These are phyloP conservation scores for Drosophila elegans DNA, from an alignment of 1,140 invertebrate species.

Conservation along the genomic window DNA sequence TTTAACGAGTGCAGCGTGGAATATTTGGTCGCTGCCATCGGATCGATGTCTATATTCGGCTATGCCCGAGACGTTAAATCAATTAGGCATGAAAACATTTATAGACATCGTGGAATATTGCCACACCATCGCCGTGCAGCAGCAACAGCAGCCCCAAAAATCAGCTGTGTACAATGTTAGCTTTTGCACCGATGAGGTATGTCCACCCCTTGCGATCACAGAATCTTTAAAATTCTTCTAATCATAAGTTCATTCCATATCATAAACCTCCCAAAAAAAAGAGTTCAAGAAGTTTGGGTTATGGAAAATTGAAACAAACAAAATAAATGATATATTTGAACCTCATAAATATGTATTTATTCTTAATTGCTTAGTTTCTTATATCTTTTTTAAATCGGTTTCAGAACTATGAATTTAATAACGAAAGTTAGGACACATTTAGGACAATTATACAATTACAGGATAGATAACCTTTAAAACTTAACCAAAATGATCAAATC, in stretches of 20 bases:
- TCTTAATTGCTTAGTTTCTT: too few relatives aligned
- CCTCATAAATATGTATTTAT: too few relatives aligned
- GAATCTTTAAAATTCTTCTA: background rate
- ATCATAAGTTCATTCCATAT: background rate
- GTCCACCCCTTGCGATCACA: background rate
- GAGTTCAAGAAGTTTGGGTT: too few relatives aligned
- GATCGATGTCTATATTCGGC: conserved; percentile 53
- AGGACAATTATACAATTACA: too few relatives aligned
- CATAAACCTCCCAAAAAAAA: too few relatives aligned
- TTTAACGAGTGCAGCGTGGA: conserved; percentile 49
- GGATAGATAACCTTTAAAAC: too few relatives aligned
- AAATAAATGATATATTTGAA: too few relatives aligned
- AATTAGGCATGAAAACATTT: conserved; percentile 54
- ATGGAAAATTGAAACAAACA: too few relatives aligned
- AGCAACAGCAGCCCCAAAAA: background rate
- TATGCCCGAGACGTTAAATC: conserved; percentile 48
- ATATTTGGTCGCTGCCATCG: conserved; percentile 35
- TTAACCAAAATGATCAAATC: too few relatives aligned
- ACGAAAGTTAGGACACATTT: too few relatives aligned
- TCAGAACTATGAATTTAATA: too few relatives aligned
- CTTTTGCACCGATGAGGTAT: background rate
- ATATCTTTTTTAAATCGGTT: too few relatives aligned
- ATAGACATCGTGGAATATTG: conserved; percentile 31
- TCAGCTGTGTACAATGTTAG: background rate
- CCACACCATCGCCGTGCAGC: background rate